phyloP scores from a whole-genome alignment of 2,888 invertebrate genomes.

The Nymphalis c-album region DNA sequence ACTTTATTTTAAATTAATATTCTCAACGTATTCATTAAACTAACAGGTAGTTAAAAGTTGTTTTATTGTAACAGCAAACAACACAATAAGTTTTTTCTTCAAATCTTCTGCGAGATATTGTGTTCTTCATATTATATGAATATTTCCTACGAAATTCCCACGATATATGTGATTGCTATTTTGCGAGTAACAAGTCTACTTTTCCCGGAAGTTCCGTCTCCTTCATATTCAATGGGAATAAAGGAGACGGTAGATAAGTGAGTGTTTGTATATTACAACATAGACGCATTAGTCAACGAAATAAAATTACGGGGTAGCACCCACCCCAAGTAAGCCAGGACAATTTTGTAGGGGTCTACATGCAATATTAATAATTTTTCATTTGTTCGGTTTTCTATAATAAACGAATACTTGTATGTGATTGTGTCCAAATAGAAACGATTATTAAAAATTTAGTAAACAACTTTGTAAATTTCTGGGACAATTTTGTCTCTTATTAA shows the following conservation, averaged over 20 bases:
- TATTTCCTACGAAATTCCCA: background rate
- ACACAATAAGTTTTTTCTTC: background rate
- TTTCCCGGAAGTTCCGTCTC: slow-evolving; percentile 1
- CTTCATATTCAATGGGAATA: background rate
- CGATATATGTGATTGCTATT: slow-evolving; percentile 11
- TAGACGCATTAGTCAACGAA: slow-evolving; percentile 34
- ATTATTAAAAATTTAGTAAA: too few species aligned
- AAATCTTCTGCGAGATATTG: background rate
- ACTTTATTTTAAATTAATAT: too few species aligned
- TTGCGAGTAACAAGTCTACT: slow-evolving; percentile 6
- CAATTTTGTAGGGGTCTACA: slow-evolving; percentile 29
- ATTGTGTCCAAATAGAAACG: background rate
- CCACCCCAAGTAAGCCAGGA: slow-evolving; percentile 28
- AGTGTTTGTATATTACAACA: slow-evolving; percentile 25
- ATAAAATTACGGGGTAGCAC: slow-evolving; percentile 33
- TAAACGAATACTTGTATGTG: background rate
- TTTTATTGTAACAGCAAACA: too few species aligned
- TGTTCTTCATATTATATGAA: background rate
- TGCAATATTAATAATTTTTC: slow-evolving; percentile 14
- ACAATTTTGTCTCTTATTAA: too few species aligned
- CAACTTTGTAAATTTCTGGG: too few species aligned
- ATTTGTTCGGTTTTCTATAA: slow-evolving; percentile 3
- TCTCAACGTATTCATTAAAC: too few species aligned
- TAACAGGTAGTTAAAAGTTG: too few species aligned
- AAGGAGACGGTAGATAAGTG: background rate